These are phyloP conservation scores for Pelobates fuscus DNA, from an alignment of 2,113 vertebrate genomes.

Conservation along the genomic window DNA sequence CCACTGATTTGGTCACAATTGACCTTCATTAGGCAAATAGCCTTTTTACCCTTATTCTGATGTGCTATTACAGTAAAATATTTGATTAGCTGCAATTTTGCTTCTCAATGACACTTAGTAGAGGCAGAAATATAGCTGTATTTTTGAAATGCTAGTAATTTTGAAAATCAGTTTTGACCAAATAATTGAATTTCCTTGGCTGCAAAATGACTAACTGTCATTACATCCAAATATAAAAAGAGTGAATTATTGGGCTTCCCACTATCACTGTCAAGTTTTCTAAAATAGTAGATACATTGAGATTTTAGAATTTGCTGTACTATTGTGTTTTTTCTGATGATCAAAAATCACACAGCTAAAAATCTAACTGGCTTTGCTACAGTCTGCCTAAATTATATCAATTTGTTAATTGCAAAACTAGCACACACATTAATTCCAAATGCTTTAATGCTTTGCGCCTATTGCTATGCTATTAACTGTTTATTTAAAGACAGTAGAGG, in stretches of 20 bases:
- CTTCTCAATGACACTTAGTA: slow-evolving; percentile 15
- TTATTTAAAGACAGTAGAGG: no score
- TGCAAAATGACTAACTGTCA: slow-evolving; percentile 28
- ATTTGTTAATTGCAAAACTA: no score
- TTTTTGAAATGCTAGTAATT: slow-evolving; percentile 28
- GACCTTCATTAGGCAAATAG: slow-evolving; percentile 43
- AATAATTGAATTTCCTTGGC: slow-evolving; percentile 42
- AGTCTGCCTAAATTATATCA: no score
- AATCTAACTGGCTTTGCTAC: no score
- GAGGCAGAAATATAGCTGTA: slow-evolving; percentile 12
- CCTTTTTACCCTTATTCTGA: slow-evolving; percentile 15
- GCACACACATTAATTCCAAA: no score
- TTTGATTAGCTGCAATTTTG: slow-evolving; percentile 45
- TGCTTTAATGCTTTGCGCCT: no score
- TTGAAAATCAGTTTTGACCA: slow-evolving; percentile 38
- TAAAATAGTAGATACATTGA: background rate
- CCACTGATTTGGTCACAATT: slow-evolving; percentile 34
- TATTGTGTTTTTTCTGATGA: background rate
- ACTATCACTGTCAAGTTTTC: background rate
- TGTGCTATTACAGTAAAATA: slow-evolving; percentile 33
- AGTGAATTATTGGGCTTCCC: background rate
- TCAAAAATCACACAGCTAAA: no score
- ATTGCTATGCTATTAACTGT: no score
- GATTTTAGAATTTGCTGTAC: background rate
- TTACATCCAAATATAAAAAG: slow-evolving; percentile 25